Conservation (phyloP, 2,888 invertebrate species). For the Ectemnius lituratus region DNA sequence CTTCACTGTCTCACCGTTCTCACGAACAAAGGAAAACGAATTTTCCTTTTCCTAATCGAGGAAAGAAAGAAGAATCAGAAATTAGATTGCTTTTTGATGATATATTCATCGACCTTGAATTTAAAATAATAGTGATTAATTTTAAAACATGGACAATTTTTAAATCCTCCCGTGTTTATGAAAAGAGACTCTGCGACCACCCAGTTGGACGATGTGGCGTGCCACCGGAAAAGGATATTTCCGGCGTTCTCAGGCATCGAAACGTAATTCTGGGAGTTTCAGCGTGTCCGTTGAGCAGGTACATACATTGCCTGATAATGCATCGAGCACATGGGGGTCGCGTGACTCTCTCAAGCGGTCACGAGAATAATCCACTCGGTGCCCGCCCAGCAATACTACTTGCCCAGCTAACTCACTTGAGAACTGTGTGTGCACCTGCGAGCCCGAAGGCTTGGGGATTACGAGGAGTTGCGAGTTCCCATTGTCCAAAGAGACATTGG, state of each 20-base stretch:
- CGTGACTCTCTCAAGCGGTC: slow-evolving; percentile 27
- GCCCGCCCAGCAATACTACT: slow-evolving; percentile 11
- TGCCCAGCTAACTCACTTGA: background rate
- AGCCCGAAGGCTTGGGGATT: background rate
- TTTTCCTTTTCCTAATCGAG: background rate
- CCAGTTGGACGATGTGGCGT: background rate
- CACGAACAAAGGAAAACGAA: slow-evolving; percentile 1
- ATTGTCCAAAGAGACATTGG: background rate
- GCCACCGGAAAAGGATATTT: slow-evolving; percentile 1
- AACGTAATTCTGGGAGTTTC: slow-evolving; percentile 13
- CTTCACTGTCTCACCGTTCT: background rate
- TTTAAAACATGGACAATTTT: no score
- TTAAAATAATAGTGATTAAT: no score
- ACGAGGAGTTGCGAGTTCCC: background rate
- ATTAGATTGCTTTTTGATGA: no score
- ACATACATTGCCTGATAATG: slow-evolving; percentile 17
- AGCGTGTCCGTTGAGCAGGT: slow-evolving; percentile 4
- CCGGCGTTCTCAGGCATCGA: slow-evolving; percentile 1
- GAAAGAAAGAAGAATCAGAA: no score
- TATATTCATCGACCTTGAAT: slow-evolving; percentile 12
- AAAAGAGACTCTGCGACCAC: background rate
- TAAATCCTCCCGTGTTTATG: no score
- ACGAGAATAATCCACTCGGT: slow-evolving; percentile 20
- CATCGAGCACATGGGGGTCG: slow-evolving; percentile 12
- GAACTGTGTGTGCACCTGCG: slow-evolving; percentile 10